Percentiles rank a stretch among this genome's conserved stretches.
phyloP scores from a whole-genome alignment of 1,140 invertebrate species.

The Apis cerana region DNA sequence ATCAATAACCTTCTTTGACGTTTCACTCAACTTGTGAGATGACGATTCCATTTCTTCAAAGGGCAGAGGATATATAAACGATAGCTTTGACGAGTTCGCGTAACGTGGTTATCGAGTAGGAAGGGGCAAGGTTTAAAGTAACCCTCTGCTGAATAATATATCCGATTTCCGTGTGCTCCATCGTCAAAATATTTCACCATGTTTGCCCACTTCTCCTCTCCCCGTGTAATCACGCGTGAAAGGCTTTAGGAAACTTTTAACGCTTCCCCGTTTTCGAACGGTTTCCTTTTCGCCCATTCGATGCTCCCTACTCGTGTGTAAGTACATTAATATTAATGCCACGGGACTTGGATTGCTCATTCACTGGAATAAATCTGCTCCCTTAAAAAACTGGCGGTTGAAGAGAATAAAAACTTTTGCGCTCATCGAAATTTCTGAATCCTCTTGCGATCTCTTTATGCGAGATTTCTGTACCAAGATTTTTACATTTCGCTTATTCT shows the following conservation, averaged over 20 bases:
- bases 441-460: neutral
- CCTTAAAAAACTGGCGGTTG: neutral
- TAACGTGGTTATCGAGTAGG: neutral
- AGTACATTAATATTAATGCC: conserved; percentile 44
- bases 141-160: conserved; percentile 25
- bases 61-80: neutral
- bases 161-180: neutral
- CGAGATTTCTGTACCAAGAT: neutral
- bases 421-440: conserved; percentile 6
- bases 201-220: conserved; percentile 16
- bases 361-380: conserved; percentile 14
- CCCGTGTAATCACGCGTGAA: conserved; percentile 39
- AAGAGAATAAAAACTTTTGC: conserved; percentile 2
- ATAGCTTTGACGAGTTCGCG: neutral
- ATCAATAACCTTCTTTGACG: neutral
- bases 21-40: neutral
- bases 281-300: neutral
- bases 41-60: neutral
- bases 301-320: neutral
- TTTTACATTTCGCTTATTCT: neutral
- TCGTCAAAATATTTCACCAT: conserved; percentile 2
- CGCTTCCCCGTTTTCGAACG: conserved; percentile 14
- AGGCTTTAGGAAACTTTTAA: conserved; percentile 24
- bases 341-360: neutral
- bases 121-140: conserved; percentile 1